Evolutionary conservation across 2,888 invertebrate genomes (phyloP), one percentile per base, ranked within the genome.

Genomic region (Trichopria drosophilae): DNA sequence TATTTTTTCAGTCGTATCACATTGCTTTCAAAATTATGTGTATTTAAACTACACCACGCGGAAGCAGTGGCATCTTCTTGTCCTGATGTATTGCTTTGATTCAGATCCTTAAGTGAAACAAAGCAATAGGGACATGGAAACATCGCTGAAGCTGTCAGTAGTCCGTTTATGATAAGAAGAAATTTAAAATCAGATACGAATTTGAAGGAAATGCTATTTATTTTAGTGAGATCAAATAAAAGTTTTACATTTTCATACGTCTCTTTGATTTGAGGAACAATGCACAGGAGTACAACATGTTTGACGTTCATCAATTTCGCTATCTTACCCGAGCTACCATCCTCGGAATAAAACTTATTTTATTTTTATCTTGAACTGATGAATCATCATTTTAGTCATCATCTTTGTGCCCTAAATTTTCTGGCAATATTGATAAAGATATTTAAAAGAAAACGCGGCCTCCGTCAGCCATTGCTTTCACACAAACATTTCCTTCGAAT

Each of bases 191-290:
- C n/a, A n/a, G n/a, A n/a, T n/a, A n/a, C n/a, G n/a, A n/a, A n/a
- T n/a, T n/a, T n/a, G n/a, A n/a, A n/a, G n/a, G n/a, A n/a, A n/a
- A n/a, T n/a, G n/a, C n/a, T n/a, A n/a, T n/a, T n/a, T n/a, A n/a
- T n/a, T n/a, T n/a, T n/a, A n/a, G n/a, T n/a, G n/a, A n/a, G n/a
- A n/a, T n/a, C n/a, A n/a, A n/a, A n/a, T n/a, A n/a, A n/a, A n/a
- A n/a, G n/a, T n/a, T n/a, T n/a, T n/a, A n/a, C n/a, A n/a, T n/a
- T n/a, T n/a, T n/a, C n/a, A n/a, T n/a, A n/a, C n/a, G n/a, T n/a
- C n/a, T n/a, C n/a, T n/a, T n/a, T 39, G 15, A 23, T 23, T 12
- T 63, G 16, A 16, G 36, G 36, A n/a, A 35, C 36, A n/a, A 35
- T n/a, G 36, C 36, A 13, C n/a, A 35, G n/a, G 15, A 35, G n/a